Conservation (phyloP, 2,888 invertebrate genomes). For the Noctua janthina region DNA sequence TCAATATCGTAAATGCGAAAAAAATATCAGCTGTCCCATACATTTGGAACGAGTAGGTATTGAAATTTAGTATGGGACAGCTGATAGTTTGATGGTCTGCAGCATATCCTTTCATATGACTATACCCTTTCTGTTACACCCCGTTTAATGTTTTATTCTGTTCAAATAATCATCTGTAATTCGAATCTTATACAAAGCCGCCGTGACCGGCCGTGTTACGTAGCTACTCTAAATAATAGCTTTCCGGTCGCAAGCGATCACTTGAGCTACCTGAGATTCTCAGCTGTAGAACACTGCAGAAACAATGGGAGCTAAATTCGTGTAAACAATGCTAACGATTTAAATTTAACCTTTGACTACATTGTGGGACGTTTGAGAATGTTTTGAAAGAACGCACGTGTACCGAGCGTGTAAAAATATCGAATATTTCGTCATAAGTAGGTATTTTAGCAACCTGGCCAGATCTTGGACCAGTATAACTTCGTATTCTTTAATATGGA, state of each 20-base stretch:
- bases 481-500: not conserved
- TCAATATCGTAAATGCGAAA: no score
- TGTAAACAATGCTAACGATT: constrained; percentile 46
- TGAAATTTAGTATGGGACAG: no score
- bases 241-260: constrained; percentile 47
- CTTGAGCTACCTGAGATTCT: constrained; percentile 23
- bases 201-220: constrained; percentile 16
- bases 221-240: constrained; percentile 38
- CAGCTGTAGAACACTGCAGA: constrained; percentile 16
- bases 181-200: constrained; percentile 37
- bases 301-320: constrained; percentile 47
- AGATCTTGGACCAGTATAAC: not conserved
- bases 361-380: constrained; percentile 4
- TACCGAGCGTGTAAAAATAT: not conserved
- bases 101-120: no score
- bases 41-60: no score
- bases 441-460: not conserved
- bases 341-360: constrained; percentile 44
- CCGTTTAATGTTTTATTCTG: not conserved
- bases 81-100: no score
- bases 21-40: no score
- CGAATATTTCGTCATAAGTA: not conserved
- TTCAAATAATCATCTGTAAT: constrained; percentile 28
- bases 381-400: constrained; percentile 10
- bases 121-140: no score